A percentile compares a stretch with the other conserved stretches of the same genome.
phyloP scores from a whole-genome alignment of 2,113 vertebrate genomes.

The Platanista minor region DNA sequence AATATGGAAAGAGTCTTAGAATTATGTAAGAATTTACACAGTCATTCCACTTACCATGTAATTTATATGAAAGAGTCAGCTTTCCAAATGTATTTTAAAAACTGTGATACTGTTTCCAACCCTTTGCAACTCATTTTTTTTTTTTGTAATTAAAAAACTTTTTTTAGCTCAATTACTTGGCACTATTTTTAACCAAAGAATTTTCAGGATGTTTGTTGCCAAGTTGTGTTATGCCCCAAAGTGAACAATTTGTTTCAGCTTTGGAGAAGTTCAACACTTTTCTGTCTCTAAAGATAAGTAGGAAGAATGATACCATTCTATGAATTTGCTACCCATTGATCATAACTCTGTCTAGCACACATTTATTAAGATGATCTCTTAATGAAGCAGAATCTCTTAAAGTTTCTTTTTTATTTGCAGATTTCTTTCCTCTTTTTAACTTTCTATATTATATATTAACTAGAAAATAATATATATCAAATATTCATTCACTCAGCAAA shows the following conservation, averaged over 20 bases:
- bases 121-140: background rate
- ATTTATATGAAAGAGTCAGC: background rate
- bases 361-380: background rate
- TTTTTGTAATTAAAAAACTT: background rate
- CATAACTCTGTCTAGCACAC: background rate
- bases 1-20: background rate
- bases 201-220: background rate
- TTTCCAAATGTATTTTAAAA: background rate
- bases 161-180: background rate
- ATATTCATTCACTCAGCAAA: background rate
- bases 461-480: background rate
- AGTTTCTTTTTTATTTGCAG: background rate
- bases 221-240: background rate
- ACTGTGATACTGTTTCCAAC: background rate
- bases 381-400: background rate
- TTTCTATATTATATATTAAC: background rate
- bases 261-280: background rate
- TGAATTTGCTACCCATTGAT: background rate
- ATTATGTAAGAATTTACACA: background rate
- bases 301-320: background rate
- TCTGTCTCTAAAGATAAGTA: conserved; percentile 1
- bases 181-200: background rate
- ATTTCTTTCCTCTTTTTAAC: background rate
- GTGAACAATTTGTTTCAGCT: conserved; percentile 5
- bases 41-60: background rate